phyloP scores from a whole-genome alignment of 2,888 invertebrate genomes.

The Agrypnus murinus region DNA sequence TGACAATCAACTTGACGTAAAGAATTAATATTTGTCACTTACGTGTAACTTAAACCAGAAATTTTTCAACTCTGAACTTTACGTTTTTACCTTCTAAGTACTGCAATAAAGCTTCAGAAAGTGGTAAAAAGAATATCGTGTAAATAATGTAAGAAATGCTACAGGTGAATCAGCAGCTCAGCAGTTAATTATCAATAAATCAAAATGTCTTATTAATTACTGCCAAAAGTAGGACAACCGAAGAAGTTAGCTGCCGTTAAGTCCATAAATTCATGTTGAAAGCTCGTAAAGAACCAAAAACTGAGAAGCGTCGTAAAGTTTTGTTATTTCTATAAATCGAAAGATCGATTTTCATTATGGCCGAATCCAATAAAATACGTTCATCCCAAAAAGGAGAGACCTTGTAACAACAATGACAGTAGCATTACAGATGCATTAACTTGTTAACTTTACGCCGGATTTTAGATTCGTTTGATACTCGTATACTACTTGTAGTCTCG shows the following conservation, averaged over 20 bases:
- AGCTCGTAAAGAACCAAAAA: conserved; percentile 37
- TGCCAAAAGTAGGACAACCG: conserved; percentile 1
- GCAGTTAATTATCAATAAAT: conserved; percentile 19
- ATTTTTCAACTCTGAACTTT: too few species aligned
- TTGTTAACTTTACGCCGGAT: conserved; percentile 42
- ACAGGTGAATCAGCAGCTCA: conserved; percentile 11
- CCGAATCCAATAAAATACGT: conserved; percentile 47
- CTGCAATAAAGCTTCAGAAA: too few species aligned
- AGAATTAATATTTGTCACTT: conserved; percentile 27
- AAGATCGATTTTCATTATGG: conserved; percentile 51
- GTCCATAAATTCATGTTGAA: conserved; percentile 36
- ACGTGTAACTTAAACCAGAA: too few species aligned
- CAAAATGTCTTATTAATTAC: conserved; percentile 27
- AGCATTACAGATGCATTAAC: conserved; percentile 51
- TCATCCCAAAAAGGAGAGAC: conserved; percentile 35
- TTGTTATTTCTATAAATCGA: conserved; percentile 47
- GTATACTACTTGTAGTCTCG: not conserved
- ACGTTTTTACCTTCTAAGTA: too few species aligned
- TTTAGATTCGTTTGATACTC: conserved; percentile 30
- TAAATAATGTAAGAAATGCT: too few species aligned
- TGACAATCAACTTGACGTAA: conserved; percentile 31
- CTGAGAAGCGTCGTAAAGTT: conserved; percentile 44
- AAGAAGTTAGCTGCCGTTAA: conserved; percentile 15
- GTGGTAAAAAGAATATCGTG: too few species aligned
- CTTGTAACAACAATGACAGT: conserved; percentile 50